A percentile compares a stretch with the other conserved stretches of the same genome.
Conservation (phyloP, 2,888 invertebrate species). For the Craniophora ligustri region DNA sequence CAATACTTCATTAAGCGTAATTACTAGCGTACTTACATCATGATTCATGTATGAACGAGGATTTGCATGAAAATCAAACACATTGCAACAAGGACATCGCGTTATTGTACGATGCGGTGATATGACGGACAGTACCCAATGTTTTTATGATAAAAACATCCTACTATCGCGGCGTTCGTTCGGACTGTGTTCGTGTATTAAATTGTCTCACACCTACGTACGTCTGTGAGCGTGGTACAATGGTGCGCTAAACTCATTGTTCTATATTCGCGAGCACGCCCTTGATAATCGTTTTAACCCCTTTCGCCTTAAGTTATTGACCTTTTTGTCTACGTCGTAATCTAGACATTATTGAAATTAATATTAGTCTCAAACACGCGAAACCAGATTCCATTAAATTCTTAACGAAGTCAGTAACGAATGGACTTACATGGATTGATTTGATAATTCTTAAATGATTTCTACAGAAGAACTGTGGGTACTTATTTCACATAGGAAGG, state of each 20-base stretch:
- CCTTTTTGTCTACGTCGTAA: constrained; percentile 4
- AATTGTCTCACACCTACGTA: constrained; percentile 64
- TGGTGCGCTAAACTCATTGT: constrained; percentile 25
- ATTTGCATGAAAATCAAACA: constrained; percentile 30
- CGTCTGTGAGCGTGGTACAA: constrained; percentile 66
- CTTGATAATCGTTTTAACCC: constrained; percentile 25
- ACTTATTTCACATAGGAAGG: no score
- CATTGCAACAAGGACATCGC: constrained; percentile 33
- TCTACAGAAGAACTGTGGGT: no score
- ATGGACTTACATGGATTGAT: no score
- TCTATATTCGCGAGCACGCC: constrained; percentile 31
- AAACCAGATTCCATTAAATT: no score
- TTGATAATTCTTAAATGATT: not conserved
- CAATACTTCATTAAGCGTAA: constrained; percentile 24
- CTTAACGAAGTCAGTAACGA: no score
- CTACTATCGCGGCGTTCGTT: constrained; percentile 55
- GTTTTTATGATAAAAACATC: constrained; percentile 66
- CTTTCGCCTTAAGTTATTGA: constrained; percentile 12
- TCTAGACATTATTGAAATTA: no score
- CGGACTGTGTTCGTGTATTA: constrained; percentile 54
- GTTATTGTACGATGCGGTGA: constrained; percentile 31
- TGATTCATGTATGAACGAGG: constrained; percentile 30
- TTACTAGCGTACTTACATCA: constrained; percentile 41
- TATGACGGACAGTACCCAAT: constrained; percentile 40
- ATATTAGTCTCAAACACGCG: no score